A percentile compares a stretch with the other conserved stretches of the same genome.
Evolutionary conservation across 2,113 vertebrate species (phyloP).

Genomic region (Saiga tatarica): DNA sequence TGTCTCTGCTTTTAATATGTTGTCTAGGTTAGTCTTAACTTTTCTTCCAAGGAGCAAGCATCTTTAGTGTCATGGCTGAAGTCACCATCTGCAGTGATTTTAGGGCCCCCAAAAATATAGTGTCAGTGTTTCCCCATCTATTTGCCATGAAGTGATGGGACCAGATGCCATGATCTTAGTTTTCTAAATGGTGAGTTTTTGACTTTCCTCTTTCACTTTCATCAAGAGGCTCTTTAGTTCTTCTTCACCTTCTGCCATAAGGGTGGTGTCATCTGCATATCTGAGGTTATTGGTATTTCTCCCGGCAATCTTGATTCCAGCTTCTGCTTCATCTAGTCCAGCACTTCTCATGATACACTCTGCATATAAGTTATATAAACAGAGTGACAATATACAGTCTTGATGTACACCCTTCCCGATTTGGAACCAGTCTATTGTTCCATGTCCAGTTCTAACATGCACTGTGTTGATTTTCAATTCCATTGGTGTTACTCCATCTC

Average conservation of each 20-base stretch:
- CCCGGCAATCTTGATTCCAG: neutral
- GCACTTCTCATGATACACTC: neutral
- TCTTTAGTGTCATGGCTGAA: neutral
- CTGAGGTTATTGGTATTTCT: neutral
- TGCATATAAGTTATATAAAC: neutral
- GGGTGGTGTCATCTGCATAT: neutral
- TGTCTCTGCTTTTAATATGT: neutral
- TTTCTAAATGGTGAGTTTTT: neutral
- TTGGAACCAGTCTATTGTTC: neutral
- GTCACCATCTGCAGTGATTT: neutral
- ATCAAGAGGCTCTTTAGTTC: neutral
- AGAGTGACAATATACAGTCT: neutral
- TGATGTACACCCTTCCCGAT: accelerated
- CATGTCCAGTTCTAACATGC: neutral
- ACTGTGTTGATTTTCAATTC: neutral
- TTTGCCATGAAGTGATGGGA: neutral
- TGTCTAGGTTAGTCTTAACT: neutral
- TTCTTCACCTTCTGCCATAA: neutral
- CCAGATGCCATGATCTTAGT: neutral
- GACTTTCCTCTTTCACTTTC: neutral
- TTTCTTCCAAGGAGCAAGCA: neutral
- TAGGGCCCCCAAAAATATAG: neutral
- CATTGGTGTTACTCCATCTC: neutral
- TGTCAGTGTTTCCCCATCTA: neutral
- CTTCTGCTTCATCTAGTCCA: neutral